These are phyloP conservation scores for Ifrita kowaldi DNA, from an alignment of 2,113 vertebrate species.

Conservation along the genomic window DNA sequence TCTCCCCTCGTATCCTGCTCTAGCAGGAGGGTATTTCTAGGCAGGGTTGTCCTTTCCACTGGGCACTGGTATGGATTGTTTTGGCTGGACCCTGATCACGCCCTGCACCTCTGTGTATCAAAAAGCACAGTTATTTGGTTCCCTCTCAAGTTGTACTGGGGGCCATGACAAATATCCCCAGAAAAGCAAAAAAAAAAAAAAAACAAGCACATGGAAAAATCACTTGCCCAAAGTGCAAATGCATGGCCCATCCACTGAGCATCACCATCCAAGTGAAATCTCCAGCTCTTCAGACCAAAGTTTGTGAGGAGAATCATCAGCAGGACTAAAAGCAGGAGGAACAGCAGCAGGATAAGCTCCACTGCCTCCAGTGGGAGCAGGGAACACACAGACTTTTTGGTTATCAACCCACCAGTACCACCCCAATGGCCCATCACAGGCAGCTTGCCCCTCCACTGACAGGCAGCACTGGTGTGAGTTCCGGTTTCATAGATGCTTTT, in stretches of 20 bases:
- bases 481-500: not conserved
- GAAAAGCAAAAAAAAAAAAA: not conserved
- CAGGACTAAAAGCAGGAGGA: not conserved
- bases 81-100: not conserved
- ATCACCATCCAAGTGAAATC: not conserved
- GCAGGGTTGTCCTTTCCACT: not conserved
- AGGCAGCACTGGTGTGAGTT: not conserved
- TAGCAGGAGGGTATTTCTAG: not conserved
- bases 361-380: not conserved
- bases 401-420: accelerated
- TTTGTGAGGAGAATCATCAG: not conserved
- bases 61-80: not conserved
- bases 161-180: not conserved
- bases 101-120: not conserved
- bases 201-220: not conserved
- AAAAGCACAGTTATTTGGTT: not conserved
- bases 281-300: not conserved
- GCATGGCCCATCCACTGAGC: no score
- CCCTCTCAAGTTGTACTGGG: not conserved
- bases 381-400: not conserved
- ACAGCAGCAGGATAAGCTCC: not conserved
- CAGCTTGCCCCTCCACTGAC: not conserved
- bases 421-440: not conserved
- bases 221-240: no score
- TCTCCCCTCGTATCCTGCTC: accelerated